Base-by-base conservation (phyloP, 1,140 invertebrate species). In the Drosophila parabipectinata region DNA sequence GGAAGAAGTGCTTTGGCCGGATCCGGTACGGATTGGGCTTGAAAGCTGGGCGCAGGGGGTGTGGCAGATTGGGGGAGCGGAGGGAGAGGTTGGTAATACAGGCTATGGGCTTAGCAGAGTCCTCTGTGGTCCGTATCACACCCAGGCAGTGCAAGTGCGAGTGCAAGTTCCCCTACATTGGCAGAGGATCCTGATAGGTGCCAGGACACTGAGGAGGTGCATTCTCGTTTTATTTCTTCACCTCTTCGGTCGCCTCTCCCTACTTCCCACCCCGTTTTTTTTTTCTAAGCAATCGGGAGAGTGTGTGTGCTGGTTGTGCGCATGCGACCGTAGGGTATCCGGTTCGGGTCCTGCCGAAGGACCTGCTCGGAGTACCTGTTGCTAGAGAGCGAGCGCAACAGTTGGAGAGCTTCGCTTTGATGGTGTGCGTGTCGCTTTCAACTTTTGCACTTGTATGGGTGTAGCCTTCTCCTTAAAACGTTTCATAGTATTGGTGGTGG, bases 371-470 rank as follows among this genome's bases (percentile, higher is more conserved):
- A 59, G 71, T 79, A 90, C 88, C 89, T 90, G 88, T 90, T 90
- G 88, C 88, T 90, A 84, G 72, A 79, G 72, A 81, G 74, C 72
- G 85, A 91, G 89, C 34, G 34, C 84, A 91, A 91, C 89, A 91
- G 89, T 89, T 91, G 79, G 34, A 79, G 60, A 83, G 69, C 48
- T 47, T 28, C 37, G 45, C 37, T 57, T 12, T 28, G 15, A 0
- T 14, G 18, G 51, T 69, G 51, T 67, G 24, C 10, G 66, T 69
- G 66, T 18, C 4, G 24, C 18, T 47, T 26, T 1, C 8, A 32
- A 10, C 8, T 10, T 32, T 8, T 24, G 34, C 6, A 2, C 9
- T 14, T 10, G 63, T 64, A 4, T 30, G 18, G 10, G 63, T 67
- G 62, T 14, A 18, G 24, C 18, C 18, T 58, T 24, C 15, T 24